Evolutionary conservation across 1,140 invertebrate species (phyloP), one percentile per base, ranked within the genome.

Genomic region (Ceratitis capitata): DNA sequence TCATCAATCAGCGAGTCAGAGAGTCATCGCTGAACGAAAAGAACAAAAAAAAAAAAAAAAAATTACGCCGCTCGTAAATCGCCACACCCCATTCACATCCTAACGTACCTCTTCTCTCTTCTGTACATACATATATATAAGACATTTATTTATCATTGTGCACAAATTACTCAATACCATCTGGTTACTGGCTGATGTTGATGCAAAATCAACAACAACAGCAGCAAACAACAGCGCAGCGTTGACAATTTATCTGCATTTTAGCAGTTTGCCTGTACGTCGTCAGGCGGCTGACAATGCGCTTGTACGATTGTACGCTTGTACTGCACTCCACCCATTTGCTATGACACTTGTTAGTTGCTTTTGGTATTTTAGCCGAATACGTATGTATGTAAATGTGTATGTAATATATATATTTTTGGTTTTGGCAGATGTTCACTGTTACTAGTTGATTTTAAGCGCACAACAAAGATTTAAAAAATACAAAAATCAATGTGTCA

Each of bases 111-210:
- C 51, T 53, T 53, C n/a, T 53, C 51, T 1, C 51, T 14, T 47
- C 0, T 14, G 7, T 47, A 47, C 45, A 9, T n/a, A n/a, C n/a
- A n/a, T n/a, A n/a, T n/a, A n/a, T 56, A n/a, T 56, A 56, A 56
- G 58, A 61, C 23, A 3, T 29, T 61, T 29, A 12, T 61, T 61
- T 61, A 69, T 69, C 32, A 19, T 12, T 23, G 19, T 35, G 35
- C 39, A 78, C 39, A 78, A n/a, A n/a, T 78, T 78, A 78, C 42
- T 45, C 14, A 78, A 42, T 78, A 78, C 19, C 69, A 78, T 26
- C 35, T 78, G n/a, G 39, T 23, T 23, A 45, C 39, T 78, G 23
- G 45, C 47, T 35, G 47, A 83, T 39, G 82, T 53, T 58, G 82
- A 83, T 23, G 39, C n/a, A 19, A 69, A 56, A 56, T 6, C 35